Evolutionary conservation across 1,140 invertebrate species (phyloP), one percentile per base, ranked within the genome.

Genomic region (Caenorhabditis briggsae): DNA sequence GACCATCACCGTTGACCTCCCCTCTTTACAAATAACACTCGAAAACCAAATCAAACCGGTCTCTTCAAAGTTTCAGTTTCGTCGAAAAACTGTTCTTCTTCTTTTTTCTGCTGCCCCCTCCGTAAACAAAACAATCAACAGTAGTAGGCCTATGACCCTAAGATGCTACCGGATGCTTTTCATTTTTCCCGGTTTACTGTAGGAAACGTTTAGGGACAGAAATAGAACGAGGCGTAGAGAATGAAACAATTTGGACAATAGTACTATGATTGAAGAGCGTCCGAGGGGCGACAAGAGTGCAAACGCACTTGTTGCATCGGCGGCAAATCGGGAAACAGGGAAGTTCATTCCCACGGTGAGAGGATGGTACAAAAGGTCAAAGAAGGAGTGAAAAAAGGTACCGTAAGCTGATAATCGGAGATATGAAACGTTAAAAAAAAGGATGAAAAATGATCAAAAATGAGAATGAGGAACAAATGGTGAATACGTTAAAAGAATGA

Each of bases 261-360:
- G 50, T 46, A 78, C 14, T 9, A 8, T 9, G 23, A 12, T 11
- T 23, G 18, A 12, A 23, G 70, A 78, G 70, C 53, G 70, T 50
- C 18, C 70, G 14, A 78, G 70, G 70, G 70, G 70, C n/a, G 70
- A 78, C 46, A 78, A 78, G 18, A 78, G 70, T 78, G 33, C 70
- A 78, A 78, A 78, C 70, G 70, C 70, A 78, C 70, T 78, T 78
- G 70, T 78, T 78, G 70, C 43, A 78, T 78, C 70, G 70, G 70
- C 53, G 43, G 46, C 33, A 46, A 70, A 46, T 58, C 56, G 56
- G 56, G 20, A 61, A 14, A 61, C 20, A 20, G 23, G n/a, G n/a
- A 78, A 78, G 70, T 78, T 7, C 41, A 23, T 53, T 43, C 70
- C 64, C 41, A 70, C 12, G 41, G 50, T 23, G 23, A 78, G 50